Evolutionary conservation across 2,888 invertebrate genomes (phyloP).

Genomic region (Ochlodes sylvanus): DNA sequence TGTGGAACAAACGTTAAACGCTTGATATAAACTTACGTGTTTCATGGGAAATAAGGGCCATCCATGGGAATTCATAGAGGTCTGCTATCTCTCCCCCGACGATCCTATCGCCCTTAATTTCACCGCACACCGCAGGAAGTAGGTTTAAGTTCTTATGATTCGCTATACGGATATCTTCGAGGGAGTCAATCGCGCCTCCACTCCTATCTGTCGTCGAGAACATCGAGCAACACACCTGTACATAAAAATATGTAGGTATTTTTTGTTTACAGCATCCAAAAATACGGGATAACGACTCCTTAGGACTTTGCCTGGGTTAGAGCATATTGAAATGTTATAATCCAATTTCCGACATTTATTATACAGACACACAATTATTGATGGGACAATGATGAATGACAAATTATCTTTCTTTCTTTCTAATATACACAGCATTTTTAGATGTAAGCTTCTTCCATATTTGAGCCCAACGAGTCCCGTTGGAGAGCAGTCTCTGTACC

Average conservation of each 20-base stretch:
- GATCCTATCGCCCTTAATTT: conserved; percentile 71
- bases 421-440: too few species aligned
- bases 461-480: too few species aligned
- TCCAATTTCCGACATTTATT: too few species aligned
- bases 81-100: conserved; percentile 79
- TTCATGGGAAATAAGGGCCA: conserved; percentile 84
- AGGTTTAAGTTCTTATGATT: conserved; percentile 28
- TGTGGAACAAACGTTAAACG: too few species aligned
- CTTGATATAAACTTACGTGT: conserved; percentile 42
- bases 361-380: too few species aligned
- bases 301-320: too few species aligned
- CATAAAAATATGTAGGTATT: too few species aligned
- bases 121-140: conserved; percentile 72
- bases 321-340: too few species aligned
- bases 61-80: conserved; percentile 87
- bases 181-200: background rate
- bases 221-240: conserved; percentile 4
- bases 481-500: too few species aligned
- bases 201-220: background rate
- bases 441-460: too few species aligned
- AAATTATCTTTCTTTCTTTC: too few species aligned
- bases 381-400: too few species aligned
- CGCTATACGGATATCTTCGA: background rate
- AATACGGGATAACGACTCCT: background rate
- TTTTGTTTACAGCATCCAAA: background rate